Percentiles rank a stretch among this genome's conserved stretches.
phyloP scores from a whole-genome alignment of 2,113 vertebrate species.

The Macrotis lagotis region DNA sequence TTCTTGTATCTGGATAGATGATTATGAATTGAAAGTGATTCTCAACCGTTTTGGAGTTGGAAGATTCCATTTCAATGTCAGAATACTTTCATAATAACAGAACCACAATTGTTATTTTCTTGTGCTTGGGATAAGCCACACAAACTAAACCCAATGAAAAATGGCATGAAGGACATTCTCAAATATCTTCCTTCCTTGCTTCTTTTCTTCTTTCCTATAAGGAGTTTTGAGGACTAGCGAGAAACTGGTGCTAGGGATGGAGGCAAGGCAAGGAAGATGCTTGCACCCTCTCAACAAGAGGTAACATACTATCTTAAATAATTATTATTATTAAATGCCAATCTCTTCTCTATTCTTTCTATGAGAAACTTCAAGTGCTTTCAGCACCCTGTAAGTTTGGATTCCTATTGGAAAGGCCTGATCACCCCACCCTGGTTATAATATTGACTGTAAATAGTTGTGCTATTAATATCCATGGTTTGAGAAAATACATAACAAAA shows the following conservation, averaged over 20 bases:
- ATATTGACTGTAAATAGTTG: neutral
- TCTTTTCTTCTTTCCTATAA: neutral
- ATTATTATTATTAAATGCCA: neutral
- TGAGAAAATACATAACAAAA: neutral
- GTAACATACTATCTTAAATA: neutral
- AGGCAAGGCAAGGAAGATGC: neutral
- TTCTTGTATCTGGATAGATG: slow-evolving; percentile 15
- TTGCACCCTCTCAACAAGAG: neutral
- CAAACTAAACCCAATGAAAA: neutral
- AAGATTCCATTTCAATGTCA: neutral
- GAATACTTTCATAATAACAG: neutral
- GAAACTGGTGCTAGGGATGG: neutral
- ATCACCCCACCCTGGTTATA: neutral
- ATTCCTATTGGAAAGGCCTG: neutral
- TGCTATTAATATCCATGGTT: neutral
- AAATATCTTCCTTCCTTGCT: neutral
- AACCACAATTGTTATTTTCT: neutral
- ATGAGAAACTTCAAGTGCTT: neutral
- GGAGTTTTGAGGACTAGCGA: neutral
- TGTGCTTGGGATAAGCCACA: too few species aligned
- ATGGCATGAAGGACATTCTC: neutral
- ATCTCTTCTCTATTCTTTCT: neutral
- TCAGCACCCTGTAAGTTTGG: neutral
- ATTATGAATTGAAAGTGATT: slow-evolving; percentile 21
- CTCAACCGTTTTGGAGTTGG: neutral